Evolutionary conservation across 2,113 vertebrate genomes (phyloP), one percentile per base, ranked within the genome.

Genomic region (Gulo gulo): DNA sequence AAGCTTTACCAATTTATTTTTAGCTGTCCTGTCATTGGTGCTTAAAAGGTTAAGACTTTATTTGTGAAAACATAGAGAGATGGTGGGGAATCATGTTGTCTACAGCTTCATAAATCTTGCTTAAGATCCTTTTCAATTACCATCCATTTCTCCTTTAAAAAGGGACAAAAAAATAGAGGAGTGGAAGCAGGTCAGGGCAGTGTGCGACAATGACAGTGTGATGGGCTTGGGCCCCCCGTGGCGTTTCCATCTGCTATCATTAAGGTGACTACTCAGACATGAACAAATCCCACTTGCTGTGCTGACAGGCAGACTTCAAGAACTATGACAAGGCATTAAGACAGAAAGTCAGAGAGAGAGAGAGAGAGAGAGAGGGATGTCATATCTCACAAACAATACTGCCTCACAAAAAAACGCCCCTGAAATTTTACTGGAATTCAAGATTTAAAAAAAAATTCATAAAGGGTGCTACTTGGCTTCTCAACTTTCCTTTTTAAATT

Each of bases 181-280:
- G 98, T 99, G 98, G 99, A 98, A 99, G 97, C 99, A 97, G 99
- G 99, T 99, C 99, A 99, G 99, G 98, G 99, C 99, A 98, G 99
- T 88, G 97, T 97, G 98, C 97, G 98, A 99, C 99, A 99, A 99
- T 99, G 99, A 99, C 99, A 99, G 99, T 98, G 99, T 99, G 99
- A 99, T 99, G 99, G 99, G 99, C 99, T 98, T 95, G 98, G 98
- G 97, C 99, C 99, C 99, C 99, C 99, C 73, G 98, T 88, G 96
- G 99, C 88, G 99, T 99, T 99, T 99, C 99, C 99, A 99, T 99
- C 99, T 99, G 99, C 99, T 99, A 98, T 99, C 99, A 99, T 99
- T 99, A 99, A 99, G 99, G 99, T 99, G 99, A 99, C 99, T 99
- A 99, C 97, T 99, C 99, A 99, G 98, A 99, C 99, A 99, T 99